Evolutionary conservation across 1,140 invertebrate species (phyloP), one percentile per base, ranked within the genome.

Genomic region (Portunus trituberculatus): DNA sequence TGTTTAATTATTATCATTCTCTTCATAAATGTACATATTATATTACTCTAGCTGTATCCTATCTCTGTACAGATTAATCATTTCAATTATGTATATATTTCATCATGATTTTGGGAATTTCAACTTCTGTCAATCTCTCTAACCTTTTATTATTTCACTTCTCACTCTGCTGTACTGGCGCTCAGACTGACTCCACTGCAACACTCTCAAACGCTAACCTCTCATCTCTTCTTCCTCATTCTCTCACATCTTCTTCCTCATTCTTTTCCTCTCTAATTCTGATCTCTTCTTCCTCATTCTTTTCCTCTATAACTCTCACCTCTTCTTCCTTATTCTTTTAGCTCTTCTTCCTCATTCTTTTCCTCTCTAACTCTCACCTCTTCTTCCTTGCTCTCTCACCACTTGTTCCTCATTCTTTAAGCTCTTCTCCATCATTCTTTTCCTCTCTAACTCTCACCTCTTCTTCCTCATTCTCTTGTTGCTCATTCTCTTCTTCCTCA

Each of bases 21-120:
- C 84, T 46, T 14, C 25, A 76, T 39, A 87, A 46, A 4, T 87
- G 84, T 87, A 87, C 67, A n/a, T 76, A 76, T n/a, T 76, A 76
- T 76, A 76, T 76, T 76, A 76, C n/a, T 76, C 16, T 76, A n/a
- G n/a, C 67, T 76, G 67, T 76, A 76, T 76, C 67, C 67, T 76
- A n/a, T 76, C 59, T 76, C 67, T 76, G 67, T 76, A 76, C 67
- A 76, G 20, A 76, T 20, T 76, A 76, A 76, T 76, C 0, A 76
- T 76, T 76, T 76, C 10, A 7, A 76, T 76, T 76, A 76, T 76
- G 67, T 76, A 76, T 76, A 76, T n/a, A 76, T 76, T 76, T 76
- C 20, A 76, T n/a, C n/a, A 25, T 76, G n/a, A 76, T n/a, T 76
- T 76, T 76, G 67, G n/a, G n/a, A n/a, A 76, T 76, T 76, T 76